Evolutionary conservation across 2,888 invertebrate genomes (phyloP), one percentile per base, ranked within the genome.

Genomic region (Timandra comae): DNA sequence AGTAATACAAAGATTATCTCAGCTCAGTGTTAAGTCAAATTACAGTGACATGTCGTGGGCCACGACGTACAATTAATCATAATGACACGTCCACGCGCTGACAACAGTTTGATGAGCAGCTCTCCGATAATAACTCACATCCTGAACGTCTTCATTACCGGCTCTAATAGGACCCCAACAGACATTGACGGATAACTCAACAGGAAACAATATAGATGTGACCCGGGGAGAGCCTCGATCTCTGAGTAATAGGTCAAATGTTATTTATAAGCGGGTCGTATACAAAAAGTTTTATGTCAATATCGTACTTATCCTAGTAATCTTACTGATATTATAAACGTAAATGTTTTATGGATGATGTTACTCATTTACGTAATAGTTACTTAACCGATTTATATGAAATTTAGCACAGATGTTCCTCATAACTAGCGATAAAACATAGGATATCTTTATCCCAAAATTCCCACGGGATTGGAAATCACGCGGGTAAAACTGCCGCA

Each of bases 101-200:
- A 35, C 41, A 30, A 35, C 28, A 38, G 31, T 39, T 40, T 44
- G 38, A 52, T 47, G 35, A 42, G 38, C 40, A 46, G 30, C 40
- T 42, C 35, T 39, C 29, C 36, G 32, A 46, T 58, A 56, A 60
- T 56, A 51, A 45, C 43, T 41, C 37, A 48, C 47, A 48, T 44
- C 49, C 48, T 43, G 37, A 41, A 58, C 52, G 46, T 53, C 50
- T 61, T 52, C 46, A 59, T 60, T 51, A 46, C 44, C 34, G 43
- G 42, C 47, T 48, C 43, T 54, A 51, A 54, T 54, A 58, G 45
- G 49, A 48, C 39, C 41, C 36, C 33, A 43, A 19, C 28, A 31
- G 57, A 58, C 56, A 46, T 58, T 66, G 57, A 64, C 47, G 45
- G 46, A 66, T 63, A 50, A 49, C 40, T 49, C 27, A 37, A 6